Evolutionary conservation across 2,797 vertebrate species (phyloP).

Genomic region (Etheostoma perlongum): DNA sequence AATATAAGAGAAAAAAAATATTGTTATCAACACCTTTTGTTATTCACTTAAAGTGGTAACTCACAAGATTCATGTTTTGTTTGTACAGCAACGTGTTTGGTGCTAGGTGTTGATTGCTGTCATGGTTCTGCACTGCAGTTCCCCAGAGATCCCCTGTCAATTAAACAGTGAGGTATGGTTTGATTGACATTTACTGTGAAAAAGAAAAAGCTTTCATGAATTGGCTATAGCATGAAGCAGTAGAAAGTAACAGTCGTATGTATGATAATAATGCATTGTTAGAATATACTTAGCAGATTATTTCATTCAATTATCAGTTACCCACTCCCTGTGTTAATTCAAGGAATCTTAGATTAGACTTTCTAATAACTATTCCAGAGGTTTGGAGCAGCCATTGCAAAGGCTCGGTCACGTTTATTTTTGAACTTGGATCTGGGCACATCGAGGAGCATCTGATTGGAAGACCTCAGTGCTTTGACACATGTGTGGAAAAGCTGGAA

Average conservation of each 20-base stretch:
- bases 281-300: not conserved
- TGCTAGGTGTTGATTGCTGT: constrained; percentile 58
- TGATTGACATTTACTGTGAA: not conserved
- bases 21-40: constrained; percentile 35
- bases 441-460: too few relatives aligned
- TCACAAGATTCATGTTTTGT: constrained; percentile 38
- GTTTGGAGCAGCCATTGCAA: too few relatives aligned
- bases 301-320: not conserved
- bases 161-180: constrained; percentile 22
- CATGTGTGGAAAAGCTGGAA: too few relatives aligned
- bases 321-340: not conserved
- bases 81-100: constrained; percentile 7
- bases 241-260: not conserved
- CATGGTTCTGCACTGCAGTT: constrained; percentile 19
- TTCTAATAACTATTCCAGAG: too few relatives aligned
- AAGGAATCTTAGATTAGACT: too few relatives aligned
- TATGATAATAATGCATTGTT: not conserved
- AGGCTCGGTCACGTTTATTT: too few relatives aligned
- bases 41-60: constrained; percentile 31
- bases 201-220: not conserved
- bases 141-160: constrained; percentile 31
- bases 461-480: too few relatives aligned
- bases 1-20: constrained; percentile 27
- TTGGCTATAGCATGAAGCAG: not conserved
- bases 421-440: too few relatives aligned